Conservation (phyloP, 2,113 vertebrate species). For the Columbina picui region DNA sequence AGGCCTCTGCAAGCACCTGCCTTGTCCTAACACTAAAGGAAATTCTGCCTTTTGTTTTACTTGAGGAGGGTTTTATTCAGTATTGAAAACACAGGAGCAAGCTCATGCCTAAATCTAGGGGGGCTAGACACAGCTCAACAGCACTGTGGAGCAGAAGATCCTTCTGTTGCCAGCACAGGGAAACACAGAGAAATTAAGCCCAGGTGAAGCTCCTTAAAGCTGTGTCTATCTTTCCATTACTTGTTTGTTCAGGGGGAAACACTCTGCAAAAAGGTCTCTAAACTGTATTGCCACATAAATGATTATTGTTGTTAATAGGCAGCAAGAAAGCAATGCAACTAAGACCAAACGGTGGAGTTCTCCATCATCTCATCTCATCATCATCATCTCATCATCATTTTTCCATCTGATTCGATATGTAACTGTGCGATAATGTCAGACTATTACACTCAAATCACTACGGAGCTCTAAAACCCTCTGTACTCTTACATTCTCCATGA, state of each 20-base stretch:
- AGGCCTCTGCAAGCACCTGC: conserved; percentile 47
- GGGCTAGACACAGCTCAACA: not conserved
- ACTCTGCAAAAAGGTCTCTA: not conserved
- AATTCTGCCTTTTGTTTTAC: not conserved
- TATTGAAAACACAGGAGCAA: not conserved
- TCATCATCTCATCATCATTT: not conserved
- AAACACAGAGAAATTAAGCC: not conserved
- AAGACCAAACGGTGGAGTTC: not conserved
- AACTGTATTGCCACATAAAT: not conserved
- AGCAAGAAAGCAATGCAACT: not conserved
- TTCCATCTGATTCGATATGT: not conserved
- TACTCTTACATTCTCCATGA: not conserved
- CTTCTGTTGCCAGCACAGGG: not conserved
- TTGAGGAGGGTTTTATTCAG: not conserved
- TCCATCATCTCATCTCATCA: not conserved
- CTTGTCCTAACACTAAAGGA: not conserved
- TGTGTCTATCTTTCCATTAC: not conserved
- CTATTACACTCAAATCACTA: not conserved
- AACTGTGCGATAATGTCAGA: not conserved
- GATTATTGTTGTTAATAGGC: not conserved
- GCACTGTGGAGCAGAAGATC: not conserved
- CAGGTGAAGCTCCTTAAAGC: rapidly evolving
- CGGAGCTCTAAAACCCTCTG: not conserved
- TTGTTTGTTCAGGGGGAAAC: not conserved
- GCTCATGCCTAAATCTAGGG: not conserved